Conservation (phyloP, 1,140 invertebrate species). For the Cepaea nemoralis region DNA sequence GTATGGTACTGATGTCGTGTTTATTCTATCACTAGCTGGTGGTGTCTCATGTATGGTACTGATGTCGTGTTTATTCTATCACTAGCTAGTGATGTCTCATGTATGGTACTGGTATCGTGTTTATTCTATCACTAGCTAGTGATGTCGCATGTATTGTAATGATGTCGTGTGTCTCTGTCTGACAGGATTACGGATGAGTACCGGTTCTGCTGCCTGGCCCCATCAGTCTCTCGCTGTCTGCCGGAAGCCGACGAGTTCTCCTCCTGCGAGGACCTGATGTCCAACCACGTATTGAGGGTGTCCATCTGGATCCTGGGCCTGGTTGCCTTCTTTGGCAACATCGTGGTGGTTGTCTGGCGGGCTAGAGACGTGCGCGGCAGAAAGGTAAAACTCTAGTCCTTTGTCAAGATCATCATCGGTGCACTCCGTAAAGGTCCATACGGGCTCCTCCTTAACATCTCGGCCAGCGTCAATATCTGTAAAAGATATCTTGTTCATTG, state of each 20-base stretch:
- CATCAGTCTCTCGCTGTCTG: conserved; percentile 68
- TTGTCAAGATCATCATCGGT: neutral
- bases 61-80: too few relatives aligned
- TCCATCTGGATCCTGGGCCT: conserved; percentile 80
- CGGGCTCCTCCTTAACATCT: neutral
- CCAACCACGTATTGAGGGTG: conserved; percentile 74
- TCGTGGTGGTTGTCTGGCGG: conserved; percentile 78
- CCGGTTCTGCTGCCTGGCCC: conserved; percentile 73
- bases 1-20: too few relatives aligned
- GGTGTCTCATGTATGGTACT: too few relatives aligned
- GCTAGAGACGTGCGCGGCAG: conserved; percentile 63
- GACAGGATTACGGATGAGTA: conserved; percentile 4
- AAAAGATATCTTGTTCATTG: neutral
- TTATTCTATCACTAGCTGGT: too few relatives aligned
- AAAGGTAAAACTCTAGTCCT: conserved; percentile 56
- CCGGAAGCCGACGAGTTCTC: conserved; percentile 75
- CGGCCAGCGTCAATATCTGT: neutral
- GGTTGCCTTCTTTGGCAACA: conserved; percentile 77
- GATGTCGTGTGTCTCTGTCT: too few relatives aligned
- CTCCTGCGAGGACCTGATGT: conserved; percentile 77
- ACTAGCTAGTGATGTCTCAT: too few relatives aligned
- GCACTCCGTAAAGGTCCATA: neutral
- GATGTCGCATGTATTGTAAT: too few relatives aligned
- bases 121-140: too few relatives aligned
- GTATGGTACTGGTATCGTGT: too few relatives aligned